phyloP scores from a whole-genome alignment of 2,797 vertebrate species.

The Cuniculus paca region DNA sequence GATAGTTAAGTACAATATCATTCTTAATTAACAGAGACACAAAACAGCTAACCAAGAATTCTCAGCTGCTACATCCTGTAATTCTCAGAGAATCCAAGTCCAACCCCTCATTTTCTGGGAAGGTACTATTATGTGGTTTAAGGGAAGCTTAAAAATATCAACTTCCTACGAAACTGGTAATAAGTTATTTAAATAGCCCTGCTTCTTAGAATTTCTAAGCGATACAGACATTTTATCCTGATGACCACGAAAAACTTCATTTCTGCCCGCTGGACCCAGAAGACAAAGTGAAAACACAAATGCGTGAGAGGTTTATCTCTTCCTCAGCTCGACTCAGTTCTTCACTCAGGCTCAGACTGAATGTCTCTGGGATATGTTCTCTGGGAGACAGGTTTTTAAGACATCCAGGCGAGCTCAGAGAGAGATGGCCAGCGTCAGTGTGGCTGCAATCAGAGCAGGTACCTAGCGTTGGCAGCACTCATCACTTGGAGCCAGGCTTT shows the following conservation, averaged over 20 bases:
- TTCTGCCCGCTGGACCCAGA: not conserved
- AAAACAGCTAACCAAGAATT: conserved; percentile 17
- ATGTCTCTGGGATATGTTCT: not conserved
- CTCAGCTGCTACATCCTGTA: conserved; percentile 19
- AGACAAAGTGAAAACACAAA: not conserved
- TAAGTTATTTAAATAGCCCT: conserved; percentile 71
- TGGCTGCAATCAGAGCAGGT: not conserved
- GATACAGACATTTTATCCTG: conserved; percentile 60
- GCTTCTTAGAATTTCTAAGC: conserved; percentile 72
- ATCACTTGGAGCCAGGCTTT: not conserved
- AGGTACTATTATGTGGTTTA: conserved; percentile 78
- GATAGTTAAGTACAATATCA: not conserved
- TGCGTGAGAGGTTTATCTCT: no score
- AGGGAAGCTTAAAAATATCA: conserved; percentile 79
- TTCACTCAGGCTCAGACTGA: not conserved
- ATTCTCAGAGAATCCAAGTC: conserved; percentile 62
- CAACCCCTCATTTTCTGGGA: conserved; percentile 62
- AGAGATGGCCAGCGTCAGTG: accelerated
- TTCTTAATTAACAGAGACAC: conserved; percentile 28
- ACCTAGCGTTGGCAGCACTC: not conserved
- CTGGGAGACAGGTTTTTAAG: not conserved
- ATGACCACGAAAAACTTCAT: not conserved
- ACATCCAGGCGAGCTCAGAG: not conserved
- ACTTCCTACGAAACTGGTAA: conserved; percentile 65
- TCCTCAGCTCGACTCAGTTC: not conserved